Conservation (phyloP, 1,140 invertebrate genomes). For the Bilobella aurantiaca region DNA sequence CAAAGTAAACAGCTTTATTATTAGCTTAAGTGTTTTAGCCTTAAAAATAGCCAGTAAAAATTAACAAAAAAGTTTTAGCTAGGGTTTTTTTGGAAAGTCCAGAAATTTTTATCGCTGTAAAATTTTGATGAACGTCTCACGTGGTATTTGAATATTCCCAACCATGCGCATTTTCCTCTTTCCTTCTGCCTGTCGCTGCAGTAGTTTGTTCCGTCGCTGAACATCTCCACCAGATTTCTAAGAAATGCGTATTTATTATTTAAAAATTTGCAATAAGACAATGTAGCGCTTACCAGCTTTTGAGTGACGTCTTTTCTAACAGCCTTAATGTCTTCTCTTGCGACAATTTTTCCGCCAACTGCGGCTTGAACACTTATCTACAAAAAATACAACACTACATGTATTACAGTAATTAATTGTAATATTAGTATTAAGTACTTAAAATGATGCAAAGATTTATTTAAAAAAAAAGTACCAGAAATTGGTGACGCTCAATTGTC, state of each 20-base stretch:
- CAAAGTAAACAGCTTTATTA: neutral
- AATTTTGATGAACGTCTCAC: conserved; percentile 88
- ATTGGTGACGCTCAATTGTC: conserved; percentile 79
- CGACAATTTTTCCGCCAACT: conserved; percentile 68
- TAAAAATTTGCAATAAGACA: neutral
- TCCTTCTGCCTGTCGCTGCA: conserved; percentile 79
- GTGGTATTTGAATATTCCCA: conserved; percentile 78
- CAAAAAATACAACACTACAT: too few relatives aligned
- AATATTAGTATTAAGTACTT: too few relatives aligned
- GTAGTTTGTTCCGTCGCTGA: conserved; percentile 75
- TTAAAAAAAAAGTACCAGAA: conserved; percentile 43
- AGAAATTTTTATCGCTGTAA: conserved; percentile 59
- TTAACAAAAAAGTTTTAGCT: neutral
- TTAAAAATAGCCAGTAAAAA: neutral
- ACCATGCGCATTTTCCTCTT: conserved; percentile 85
- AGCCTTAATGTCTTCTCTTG: conserved; percentile 76
- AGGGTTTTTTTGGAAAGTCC: neutral
- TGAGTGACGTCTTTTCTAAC: conserved; percentile 84
- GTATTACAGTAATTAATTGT: too few relatives aligned
- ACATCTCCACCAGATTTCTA: conserved; percentile 86
- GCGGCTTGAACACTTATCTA: conserved; percentile 76
- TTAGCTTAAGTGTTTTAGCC: neutral
- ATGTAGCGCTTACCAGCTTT: conserved; percentile 61
- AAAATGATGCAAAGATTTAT: neutral
- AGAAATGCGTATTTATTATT: conserved; percentile 33